phyloP scores from a whole-genome alignment of 2,113 vertebrate species.

The Neoarius graeffei region DNA sequence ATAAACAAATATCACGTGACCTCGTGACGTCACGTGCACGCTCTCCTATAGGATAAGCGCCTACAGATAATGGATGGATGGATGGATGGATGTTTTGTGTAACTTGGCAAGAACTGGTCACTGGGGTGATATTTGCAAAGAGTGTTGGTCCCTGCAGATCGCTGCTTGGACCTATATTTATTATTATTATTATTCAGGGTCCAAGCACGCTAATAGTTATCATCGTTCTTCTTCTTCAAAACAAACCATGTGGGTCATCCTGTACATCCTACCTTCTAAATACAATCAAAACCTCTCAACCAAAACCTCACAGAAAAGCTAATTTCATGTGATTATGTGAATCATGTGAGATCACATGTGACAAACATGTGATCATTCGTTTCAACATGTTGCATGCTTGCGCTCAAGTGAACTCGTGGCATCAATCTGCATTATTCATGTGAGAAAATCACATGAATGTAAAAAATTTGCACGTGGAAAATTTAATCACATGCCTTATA shows the following conservation, averaged over 20 bases:
- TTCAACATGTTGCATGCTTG: not conserved
- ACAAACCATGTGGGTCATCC: not conserved
- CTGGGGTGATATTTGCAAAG: not conserved
- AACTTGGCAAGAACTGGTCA: not conserved
- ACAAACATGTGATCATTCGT: not conserved
- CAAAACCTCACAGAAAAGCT: not conserved
- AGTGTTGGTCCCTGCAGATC: not conserved
- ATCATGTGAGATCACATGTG: not conserved
- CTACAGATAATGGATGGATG: too few relatives aligned
- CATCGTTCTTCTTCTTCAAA: not conserved
- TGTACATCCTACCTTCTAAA: not conserved
- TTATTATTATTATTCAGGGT: not conserved
- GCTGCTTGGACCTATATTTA: not conserved
- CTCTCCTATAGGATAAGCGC: too few relatives aligned
- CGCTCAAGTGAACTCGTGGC: not conserved
- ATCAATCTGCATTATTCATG: not conserved
- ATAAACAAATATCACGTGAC: too few relatives aligned
- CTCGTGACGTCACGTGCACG: too few relatives aligned
- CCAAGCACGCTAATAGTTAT: not conserved
- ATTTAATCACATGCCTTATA: not conserved
- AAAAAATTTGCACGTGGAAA: not conserved
- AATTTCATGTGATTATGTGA: not conserved
- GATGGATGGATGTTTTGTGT: not conserved
- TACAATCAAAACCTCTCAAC: not conserved
- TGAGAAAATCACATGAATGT: not conserved